Evolutionary conservation across 1,140 invertebrate genomes (phyloP), one percentile per base, ranked within the genome.

Genomic region (Matsumurasca onukii): DNA sequence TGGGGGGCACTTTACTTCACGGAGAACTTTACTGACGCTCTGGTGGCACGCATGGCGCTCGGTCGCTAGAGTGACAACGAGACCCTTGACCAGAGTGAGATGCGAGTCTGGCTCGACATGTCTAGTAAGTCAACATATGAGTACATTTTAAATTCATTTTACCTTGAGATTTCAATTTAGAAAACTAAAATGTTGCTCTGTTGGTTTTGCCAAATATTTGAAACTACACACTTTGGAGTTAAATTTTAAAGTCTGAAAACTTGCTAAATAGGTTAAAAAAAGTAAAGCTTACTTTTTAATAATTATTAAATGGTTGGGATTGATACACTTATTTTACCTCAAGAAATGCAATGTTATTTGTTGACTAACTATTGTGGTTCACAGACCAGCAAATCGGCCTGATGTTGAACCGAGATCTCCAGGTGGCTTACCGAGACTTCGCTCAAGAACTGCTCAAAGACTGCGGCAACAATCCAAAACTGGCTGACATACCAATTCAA

Each of bases 311-410:
- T n/a, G n/a, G n/a, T n/a, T n/a, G n/a, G n/a, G n/a, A n/a, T n/a
- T n/a, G n/a, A n/a, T n/a, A n/a, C n/a, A n/a, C n/a, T n/a, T n/a
- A n/a, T n/a, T n/a, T n/a, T n/a, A n/a, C n/a, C n/a, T n/a, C n/a
- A n/a, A n/a, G n/a, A n/a, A n/a, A n/a, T n/a, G n/a, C n/a, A n/a
- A n/a, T n/a, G n/a, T n/a, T n/a, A n/a, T n/a, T n/a, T n/a, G n/a
- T n/a, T n/a, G n/a, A n/a, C n/a, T n/a, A n/a, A n/a, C n/a, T n/a
- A n/a, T n/a, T n/a, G n/a, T n/a, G n/a, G 68, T 73, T 82, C 83
- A 31, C 78, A 97, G 94, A 96, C 82, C 93, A 96, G 78, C 93
- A 96, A 82, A 95, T 97, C 71, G 90, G 92, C 0, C 87, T 90
- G 71, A 86, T 94, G 70, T 79, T 97, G 25, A 88, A 89, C 73